phyloP scores from a whole-genome alignment of 2,888 invertebrate genomes.

The Rhodophaea formosa region DNA sequence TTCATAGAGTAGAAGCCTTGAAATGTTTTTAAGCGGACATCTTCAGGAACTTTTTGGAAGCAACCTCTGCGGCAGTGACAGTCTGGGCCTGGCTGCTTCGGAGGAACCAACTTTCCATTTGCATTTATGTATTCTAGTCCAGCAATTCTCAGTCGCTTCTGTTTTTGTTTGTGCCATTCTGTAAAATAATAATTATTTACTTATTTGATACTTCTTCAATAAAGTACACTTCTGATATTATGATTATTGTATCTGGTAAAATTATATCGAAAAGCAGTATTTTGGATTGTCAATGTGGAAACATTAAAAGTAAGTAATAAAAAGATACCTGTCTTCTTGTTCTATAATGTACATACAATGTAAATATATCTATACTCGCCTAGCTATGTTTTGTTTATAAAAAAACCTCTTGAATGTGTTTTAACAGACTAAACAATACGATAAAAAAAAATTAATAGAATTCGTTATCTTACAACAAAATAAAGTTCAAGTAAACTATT shows the following conservation, averaged over 20 bases:
- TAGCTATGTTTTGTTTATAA: no score
- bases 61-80: constrained; percentile 78
- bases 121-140: constrained; percentile 80
- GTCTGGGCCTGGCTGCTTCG: constrained; percentile 77
- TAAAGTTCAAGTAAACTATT: constrained; percentile 28
- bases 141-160: constrained; percentile 78
- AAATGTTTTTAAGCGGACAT: constrained; percentile 74
- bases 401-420: neutral
- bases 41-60: constrained; percentile 75
- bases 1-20: constrained; percentile 80
- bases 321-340: no score
- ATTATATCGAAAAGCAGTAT: no score
- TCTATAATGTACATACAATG: no score
- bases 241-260: no score
- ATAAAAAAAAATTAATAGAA: neutral
- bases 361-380: no score
- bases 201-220: no score
- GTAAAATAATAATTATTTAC: constrained; percentile 36
- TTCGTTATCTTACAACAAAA: neutral
- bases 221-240: no score
- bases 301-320: no score
- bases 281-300: no score
- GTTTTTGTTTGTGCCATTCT: constrained; percentile 83
- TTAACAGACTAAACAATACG: neutral
- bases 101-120: constrained; percentile 80